These are phyloP conservation scores for Canis aureus DNA, from an alignment of 2,113 vertebrate genomes.

Conservation along the genomic window DNA sequence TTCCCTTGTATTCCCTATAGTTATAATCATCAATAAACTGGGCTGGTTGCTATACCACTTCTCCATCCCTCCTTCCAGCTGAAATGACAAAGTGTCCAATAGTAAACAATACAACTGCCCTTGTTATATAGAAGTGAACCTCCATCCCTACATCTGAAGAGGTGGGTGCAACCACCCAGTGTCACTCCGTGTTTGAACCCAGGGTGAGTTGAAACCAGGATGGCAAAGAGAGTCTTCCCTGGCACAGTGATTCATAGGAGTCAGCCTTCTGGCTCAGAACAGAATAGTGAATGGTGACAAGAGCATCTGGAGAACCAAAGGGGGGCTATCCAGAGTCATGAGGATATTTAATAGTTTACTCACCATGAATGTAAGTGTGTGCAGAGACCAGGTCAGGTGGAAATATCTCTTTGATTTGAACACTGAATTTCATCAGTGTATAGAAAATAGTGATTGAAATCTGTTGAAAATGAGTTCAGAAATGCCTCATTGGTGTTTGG, in stretches of 20 bases:
- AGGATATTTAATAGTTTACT: conserved; percentile 14
- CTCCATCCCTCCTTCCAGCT: background rate
- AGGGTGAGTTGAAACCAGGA: background rate
- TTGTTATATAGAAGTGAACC: background rate
- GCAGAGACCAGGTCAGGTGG: background rate
- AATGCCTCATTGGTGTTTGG: background rate
- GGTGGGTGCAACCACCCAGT: background rate
- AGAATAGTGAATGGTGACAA: background rate
- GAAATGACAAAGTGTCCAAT: background rate
- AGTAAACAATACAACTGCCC: background rate
- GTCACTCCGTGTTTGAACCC: background rate
- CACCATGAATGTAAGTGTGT: background rate
- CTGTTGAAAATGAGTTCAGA: background rate
- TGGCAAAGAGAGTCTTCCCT: background rate
- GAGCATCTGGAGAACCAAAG: background rate
- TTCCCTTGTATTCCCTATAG: background rate
- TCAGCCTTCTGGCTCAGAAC: background rate
- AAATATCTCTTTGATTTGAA: background rate
- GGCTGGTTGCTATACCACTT: background rate
- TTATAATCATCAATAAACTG: background rate
- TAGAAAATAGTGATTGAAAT: background rate
- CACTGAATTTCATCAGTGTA: background rate
- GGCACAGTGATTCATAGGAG: background rate
- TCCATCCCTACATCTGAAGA: background rate
- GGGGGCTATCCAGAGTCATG: background rate